Evolutionary conservation across 2,797 vertebrate genomes (phyloP).

Genomic region (Eupleurogrammus muticus): DNA sequence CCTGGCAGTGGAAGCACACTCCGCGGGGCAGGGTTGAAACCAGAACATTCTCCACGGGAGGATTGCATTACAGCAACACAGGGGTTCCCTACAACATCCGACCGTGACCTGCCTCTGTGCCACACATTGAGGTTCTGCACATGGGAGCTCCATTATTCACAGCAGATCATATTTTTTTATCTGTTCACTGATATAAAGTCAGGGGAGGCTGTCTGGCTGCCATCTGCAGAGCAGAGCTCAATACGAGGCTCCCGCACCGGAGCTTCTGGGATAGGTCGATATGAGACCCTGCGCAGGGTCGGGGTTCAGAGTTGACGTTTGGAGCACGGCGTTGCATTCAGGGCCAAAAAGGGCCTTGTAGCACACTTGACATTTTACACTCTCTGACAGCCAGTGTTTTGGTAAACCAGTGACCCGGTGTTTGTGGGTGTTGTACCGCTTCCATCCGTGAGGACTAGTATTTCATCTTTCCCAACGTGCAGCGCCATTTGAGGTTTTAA

Average conservation of each 20-base stretch:
- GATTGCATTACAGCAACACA: conserved; percentile 77
- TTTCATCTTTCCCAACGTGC: conserved; percentile 70
- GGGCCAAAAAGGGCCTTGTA: conserved; percentile 25
- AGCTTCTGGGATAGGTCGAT: conserved; percentile 42
- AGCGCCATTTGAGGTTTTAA: conserved; percentile 67
- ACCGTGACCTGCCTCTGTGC: conserved; percentile 64
- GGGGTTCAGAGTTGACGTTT: conserved; percentile 61
- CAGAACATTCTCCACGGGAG: conserved; percentile 75
- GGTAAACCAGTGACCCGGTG: conserved; percentile 55
- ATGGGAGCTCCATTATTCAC: conserved; percentile 48
- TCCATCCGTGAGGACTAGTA: conserved; percentile 47
- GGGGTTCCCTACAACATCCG: conserved; percentile 65
- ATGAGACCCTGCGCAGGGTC: conserved; percentile 49
- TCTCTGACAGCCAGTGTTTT: conserved; percentile 47
- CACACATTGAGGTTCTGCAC: conserved; percentile 28
- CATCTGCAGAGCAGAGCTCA: conserved; percentile 64
- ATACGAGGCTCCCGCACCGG: conserved; percentile 36
- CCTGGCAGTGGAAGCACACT: conserved; percentile 75
- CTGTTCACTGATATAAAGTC: conserved; percentile 53
- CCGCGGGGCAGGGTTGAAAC: conserved; percentile 75
- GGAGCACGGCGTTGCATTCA: conserved; percentile 21
- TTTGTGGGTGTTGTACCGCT: conserved; percentile 50
- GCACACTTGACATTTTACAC: conserved; percentile 54
- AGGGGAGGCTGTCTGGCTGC: conserved; percentile 68
- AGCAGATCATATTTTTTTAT: conserved; percentile 59